Base-by-base conservation (phyloP, 2,797 vertebrate species). In the Cheirogaleus major region DNA sequence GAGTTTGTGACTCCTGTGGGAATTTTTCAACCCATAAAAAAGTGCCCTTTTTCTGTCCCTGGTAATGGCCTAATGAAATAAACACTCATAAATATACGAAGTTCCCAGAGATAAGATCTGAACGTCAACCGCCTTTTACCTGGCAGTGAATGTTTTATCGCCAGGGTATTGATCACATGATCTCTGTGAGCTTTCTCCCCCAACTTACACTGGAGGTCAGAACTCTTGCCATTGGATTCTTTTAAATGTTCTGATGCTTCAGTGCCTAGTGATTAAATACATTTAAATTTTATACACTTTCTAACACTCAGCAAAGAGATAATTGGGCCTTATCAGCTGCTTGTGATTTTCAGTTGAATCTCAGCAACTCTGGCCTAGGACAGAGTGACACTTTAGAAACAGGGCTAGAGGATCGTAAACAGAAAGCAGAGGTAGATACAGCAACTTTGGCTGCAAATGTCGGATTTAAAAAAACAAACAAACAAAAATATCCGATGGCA, bases 31-130 rank as follows among this genome's bases (percentile, higher is more conserved):
- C 69, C 70, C 95, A 92, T 97, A 95, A 97, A 98, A 79, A 59
- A 41, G 63, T 93, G 78, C 84, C 81, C 94, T 86, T 95, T 96
- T 92, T 80, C 92, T 96, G 89, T 96, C 94, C 73, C 87, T 91
- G 22, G 69, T 93, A 97, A 96, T 96, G 91, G 81, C 83, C 92
- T 96, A 90, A 97, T 97, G 96, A 97, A 97, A 96, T 96, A 97
- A 98, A 97, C 73, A 96, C 91, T 96, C 95, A 85, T 97, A 97
- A 98, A 97, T 95, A 91, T 91, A 86, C 82, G 59, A 82, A 76
- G 93, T 96, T 98, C 94, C 81, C 93, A 92, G 86, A 96, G 96
- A 97, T 96, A 96, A 96, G 91, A 96, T 87, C 70, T 85, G 48
- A 45, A 95, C 52, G 93, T 96, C 25, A 90, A 7, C 43, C 48